Percentiles rank a stretch among this genome's conserved stretches.
These are phyloP conservation scores for Melieria crassipennis DNA, from an alignment of 2,888 invertebrate genomes.

Conservation along the genomic window DNA sequence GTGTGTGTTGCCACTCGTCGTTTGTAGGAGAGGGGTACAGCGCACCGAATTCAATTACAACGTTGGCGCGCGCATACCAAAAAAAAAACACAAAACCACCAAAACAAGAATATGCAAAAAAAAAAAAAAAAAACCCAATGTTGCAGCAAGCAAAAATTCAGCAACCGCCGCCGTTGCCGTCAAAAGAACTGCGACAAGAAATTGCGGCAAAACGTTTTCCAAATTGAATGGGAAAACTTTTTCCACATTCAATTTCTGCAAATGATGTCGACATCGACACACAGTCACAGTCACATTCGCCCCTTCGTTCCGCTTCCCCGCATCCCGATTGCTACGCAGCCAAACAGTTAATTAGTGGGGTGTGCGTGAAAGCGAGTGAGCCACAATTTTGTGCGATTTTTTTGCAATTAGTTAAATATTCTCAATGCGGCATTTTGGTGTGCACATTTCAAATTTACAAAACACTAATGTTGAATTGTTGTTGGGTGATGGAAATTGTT, in stretches of 20 bases:
- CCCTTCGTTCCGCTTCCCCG: not conserved
- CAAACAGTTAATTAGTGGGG: not conserved
- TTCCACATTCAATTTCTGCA: slow-evolving; percentile 25
- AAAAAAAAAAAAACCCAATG: too few relatives aligned
- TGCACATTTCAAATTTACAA: too few relatives aligned
- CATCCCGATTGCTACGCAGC: not conserved
- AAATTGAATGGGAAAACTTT: slow-evolving; percentile 28
- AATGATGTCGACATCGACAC: slow-evolving; percentile 26
- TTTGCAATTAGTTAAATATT: too few relatives aligned
- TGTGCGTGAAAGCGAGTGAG: not conserved
- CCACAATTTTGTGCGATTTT: too few relatives aligned
- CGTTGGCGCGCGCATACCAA: not conserved
- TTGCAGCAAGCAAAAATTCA: too few relatives aligned
- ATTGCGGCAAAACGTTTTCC: slow-evolving; percentile 10
- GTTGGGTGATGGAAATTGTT: too few relatives aligned
- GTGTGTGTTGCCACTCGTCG: not conserved
- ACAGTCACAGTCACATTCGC: not conserved
- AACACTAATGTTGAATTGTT: too few relatives aligned
- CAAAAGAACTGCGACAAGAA: not conserved
- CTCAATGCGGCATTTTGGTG: too few relatives aligned
- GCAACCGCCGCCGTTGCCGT: too few relatives aligned
- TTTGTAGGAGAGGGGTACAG: not conserved
- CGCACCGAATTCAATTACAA: slow-evolving; percentile 10
- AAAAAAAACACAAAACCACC: not conserved
- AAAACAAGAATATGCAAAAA: too few relatives aligned